phyloP scores from a whole-genome alignment of 1,140 invertebrate species.

The Drosophila mauritiana region DNA sequence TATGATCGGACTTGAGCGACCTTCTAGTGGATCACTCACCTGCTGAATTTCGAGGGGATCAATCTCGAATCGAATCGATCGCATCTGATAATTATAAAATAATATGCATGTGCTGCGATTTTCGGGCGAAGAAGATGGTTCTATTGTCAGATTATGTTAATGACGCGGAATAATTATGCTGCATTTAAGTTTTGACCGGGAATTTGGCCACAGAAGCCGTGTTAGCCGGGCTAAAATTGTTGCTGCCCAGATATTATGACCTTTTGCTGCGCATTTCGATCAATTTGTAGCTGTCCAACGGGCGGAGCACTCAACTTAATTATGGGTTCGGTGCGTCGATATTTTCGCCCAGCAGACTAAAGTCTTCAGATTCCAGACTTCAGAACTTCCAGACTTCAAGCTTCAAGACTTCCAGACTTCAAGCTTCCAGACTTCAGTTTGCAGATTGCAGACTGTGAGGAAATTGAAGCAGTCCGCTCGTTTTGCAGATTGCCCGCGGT shows the following conservation, averaged over 20 bases:
- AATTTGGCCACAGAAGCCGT: slow-evolving; percentile 66
- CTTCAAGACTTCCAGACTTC: slow-evolving; percentile 10
- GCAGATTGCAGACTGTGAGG: no score
- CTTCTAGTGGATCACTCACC: slow-evolving; percentile 41
- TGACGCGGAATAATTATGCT: slow-evolving; percentile 69
- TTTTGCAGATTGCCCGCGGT: slow-evolving; percentile 74
- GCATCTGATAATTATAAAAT: slow-evolving; percentile 48
- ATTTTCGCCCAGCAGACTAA: slow-evolving; percentile 42
- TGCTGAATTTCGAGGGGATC: slow-evolving; percentile 19
- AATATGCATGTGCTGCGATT: slow-evolving; percentile 47
- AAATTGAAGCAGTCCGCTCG: no score
- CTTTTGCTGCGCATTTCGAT: slow-evolving; percentile 76
- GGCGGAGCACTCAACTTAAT: slow-evolving; percentile 74
- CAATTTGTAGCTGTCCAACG: slow-evolving; percentile 77
- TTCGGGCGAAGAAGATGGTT: slow-evolving; percentile 17
- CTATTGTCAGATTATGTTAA: slow-evolving; percentile 78
- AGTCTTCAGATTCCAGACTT: not conserved
- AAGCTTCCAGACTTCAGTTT: no score
- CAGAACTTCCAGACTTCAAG: no score
- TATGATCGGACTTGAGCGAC: slow-evolving; percentile 18
- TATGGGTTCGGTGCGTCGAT: slow-evolving; percentile 69
- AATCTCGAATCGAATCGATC: slow-evolving; percentile 21
- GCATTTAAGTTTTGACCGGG: slow-evolving; percentile 35
- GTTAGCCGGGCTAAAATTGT: slow-evolving; percentile 55
- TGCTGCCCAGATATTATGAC: slow-evolving; percentile 66